Percentiles rank a stretch among this genome's conserved stretches.
phyloP scores from a whole-genome alignment of 2,113 vertebrate genomes.

The Pimephales promelas region DNA sequence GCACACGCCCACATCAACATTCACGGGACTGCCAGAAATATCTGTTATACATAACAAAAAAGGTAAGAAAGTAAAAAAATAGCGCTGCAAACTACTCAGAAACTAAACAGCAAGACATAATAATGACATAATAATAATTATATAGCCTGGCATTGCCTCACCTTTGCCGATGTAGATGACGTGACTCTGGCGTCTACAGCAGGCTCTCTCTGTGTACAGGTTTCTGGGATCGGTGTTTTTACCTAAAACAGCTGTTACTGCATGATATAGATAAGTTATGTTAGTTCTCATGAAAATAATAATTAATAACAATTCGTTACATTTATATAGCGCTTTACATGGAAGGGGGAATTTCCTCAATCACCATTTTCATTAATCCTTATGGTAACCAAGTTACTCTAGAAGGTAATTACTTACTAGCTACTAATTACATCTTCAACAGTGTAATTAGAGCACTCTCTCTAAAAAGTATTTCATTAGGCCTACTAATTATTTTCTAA shows the following conservation, averaged over 20 bases:
- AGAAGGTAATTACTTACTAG: no score
- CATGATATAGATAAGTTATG: slow-evolving; percentile 8
- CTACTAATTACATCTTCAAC: no score
- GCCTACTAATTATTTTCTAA: no score
- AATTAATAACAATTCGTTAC: no score
- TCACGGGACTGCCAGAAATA: slow-evolving; percentile 76
- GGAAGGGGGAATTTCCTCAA: no score
- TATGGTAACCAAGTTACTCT: no score
- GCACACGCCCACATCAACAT: slow-evolving; percentile 75
- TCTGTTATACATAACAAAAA: slow-evolving; percentile 59
- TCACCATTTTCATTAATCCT: not conserved
- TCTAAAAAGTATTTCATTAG: no score
- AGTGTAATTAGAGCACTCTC: no score
- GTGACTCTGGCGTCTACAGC: slow-evolving; percentile 78
- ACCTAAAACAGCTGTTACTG: slow-evolving; percentile 53
- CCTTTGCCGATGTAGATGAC: slow-evolving; percentile 74
- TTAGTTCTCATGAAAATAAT: not conserved
- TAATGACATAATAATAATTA: not conserved
- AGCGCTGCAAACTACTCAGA: not conserved
- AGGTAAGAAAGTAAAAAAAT: not conserved
- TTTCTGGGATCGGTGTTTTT: slow-evolving; percentile 67
- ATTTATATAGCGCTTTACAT: no score
- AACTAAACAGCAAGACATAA: not conserved
- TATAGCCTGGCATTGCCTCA: slow-evolving; percentile 53
- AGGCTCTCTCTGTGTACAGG: slow-evolving; percentile 72